A percentile compares a stretch with the other conserved stretches of the same genome.
These are phyloP conservation scores for Bovichtus variegatus DNA, from an alignment of 2,797 vertebrate species.

Conservation along the genomic window DNA sequence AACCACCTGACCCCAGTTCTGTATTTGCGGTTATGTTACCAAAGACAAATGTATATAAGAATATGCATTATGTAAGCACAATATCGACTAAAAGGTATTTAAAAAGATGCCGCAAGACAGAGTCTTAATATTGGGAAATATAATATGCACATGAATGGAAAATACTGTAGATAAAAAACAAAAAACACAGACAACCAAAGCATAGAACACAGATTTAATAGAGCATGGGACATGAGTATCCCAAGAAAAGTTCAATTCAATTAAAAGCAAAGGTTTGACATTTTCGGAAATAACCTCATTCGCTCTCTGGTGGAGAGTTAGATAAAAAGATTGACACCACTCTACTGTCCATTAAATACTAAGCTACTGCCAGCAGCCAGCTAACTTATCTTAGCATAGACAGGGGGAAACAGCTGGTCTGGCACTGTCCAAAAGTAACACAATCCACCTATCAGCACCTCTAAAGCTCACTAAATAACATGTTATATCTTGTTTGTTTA, in stretches of 20 bases:
- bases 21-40: slow-evolving; percentile 38
- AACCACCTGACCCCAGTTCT: slow-evolving; percentile 22
- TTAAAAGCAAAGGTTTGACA: background rate
- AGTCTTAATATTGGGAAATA: background rate
- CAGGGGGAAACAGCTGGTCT: background rate
- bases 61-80: background rate
- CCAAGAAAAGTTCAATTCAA: background rate
- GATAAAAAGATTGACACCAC: too few relatives aligned
- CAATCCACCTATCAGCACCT: background rate
- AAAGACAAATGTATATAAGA: slow-evolving; percentile 28
- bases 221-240: too few relatives aligned
- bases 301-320: too few relatives aligned
- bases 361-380: background rate
- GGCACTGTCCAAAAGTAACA: background rate
- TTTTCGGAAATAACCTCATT: background rate
- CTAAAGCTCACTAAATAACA: background rate
- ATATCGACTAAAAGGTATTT: background rate
- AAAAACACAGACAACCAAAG: background rate
- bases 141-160: background rate
- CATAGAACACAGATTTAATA: background rate
- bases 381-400: background rate
- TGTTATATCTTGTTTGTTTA: background rate
- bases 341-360: background rate
- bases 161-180: background rate
- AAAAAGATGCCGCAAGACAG: background rate